Base-by-base conservation (phyloP, 2,113 vertebrate species). In the Siniperca chuatsi region DNA sequence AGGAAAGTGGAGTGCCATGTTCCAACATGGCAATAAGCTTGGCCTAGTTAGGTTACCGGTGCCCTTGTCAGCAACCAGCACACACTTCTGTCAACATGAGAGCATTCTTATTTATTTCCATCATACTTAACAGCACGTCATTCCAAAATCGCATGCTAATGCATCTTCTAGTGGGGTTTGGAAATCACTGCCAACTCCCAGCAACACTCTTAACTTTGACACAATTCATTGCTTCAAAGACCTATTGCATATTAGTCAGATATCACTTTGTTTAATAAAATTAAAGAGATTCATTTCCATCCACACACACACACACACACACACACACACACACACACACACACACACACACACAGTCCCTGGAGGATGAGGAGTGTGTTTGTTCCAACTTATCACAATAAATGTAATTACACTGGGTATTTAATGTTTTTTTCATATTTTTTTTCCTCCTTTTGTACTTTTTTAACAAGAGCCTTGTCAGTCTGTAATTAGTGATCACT, bases 401-500 rank as follows among this genome's bases (percentile, higher is more conserved):
- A 92, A 88, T 89, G 87, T 91, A 83, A 94, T 94, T 93, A 91
- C 86, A 69, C 83, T 29, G 70, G 69, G 57, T 90, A 79, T 85
- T 93, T 93, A 91, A 92, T 90, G 76, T 20, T 69, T 83, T 88
- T 74, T 88, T 79, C 37, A 50, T 81, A 13, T 78, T 48, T 65
- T 52, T 52, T 70, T 85, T 81, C 83, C 35, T 46, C 55, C 66
- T 83, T 91, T 88, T 90, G 64, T 86, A 68, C 70, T 83, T 85
- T 78, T 77, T 88, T 83, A 81, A 83, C 76, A 71, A 85, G 74
- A 60, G 89, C 71, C 77, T 75, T 88, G 89, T 92, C 86, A 89
- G 85, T 84, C 65, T 92, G 81, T 93, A 95, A 96, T 95, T 95
- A 93, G 89, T 60, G 86, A 94, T 94, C 89, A 89, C 84, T 88